These are phyloP conservation scores for Pipa parva DNA, from an alignment of 2,113 vertebrate species.

Conservation along the genomic window DNA sequence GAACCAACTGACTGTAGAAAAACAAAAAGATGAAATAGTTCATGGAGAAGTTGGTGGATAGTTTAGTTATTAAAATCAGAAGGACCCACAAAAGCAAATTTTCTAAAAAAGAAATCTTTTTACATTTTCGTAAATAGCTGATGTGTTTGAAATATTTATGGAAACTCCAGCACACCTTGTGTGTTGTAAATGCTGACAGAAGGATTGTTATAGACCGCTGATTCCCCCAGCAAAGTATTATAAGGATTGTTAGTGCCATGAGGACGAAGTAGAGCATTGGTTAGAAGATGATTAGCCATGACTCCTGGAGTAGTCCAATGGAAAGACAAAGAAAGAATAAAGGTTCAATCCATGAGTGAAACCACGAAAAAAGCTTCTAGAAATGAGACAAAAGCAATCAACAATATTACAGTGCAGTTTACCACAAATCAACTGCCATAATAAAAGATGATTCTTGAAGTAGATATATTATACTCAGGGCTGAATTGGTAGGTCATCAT, in stretches of 20 bases:
- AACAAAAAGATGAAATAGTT: no score
- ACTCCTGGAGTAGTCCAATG: constrained; percentile 95
- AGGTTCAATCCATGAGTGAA: constrained; percentile 81
- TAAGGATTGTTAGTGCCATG: constrained; percentile 99
- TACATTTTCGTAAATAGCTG: background rate
- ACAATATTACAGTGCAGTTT: no score
- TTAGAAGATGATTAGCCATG: constrained; percentile 99
- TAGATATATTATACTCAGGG: no score
- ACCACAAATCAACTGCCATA: no score
- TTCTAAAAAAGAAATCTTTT: no score
- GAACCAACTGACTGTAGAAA: no score
- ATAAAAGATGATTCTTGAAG: no score
- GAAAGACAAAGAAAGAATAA: constrained; percentile 81
- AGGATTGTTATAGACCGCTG: constrained; percentile 98
- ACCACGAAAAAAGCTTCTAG: constrained; percentile 75
- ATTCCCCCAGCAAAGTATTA: constrained; percentile 99
- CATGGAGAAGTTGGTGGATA: no score
- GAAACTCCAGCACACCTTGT: constrained; percentile 95
- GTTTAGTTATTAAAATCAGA: no score
- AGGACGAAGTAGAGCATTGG: constrained; percentile 99
- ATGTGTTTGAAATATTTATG: constrained; percentile 47
- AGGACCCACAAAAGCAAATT: no score
- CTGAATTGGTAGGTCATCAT: no score
- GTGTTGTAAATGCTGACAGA: constrained; percentile 99
- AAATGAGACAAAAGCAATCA: constrained; percentile 63